Evolutionary conservation across 2,888 invertebrate genomes (phyloP), one percentile per base, ranked within the genome.

Genomic region (Agrypnus murinus): DNA sequence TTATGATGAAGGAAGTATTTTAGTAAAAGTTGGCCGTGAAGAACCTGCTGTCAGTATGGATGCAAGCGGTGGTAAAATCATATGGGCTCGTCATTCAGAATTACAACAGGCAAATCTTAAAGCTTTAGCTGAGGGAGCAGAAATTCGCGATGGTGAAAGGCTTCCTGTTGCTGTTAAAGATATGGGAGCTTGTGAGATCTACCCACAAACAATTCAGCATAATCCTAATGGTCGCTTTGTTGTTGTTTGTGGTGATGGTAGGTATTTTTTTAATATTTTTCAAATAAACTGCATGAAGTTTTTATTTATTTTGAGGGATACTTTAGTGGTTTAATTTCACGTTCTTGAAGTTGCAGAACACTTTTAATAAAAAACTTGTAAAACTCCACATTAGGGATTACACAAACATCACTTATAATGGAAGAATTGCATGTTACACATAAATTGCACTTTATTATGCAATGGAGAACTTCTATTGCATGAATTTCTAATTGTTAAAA

Each of bases 11-110:
- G 97, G 97, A n/a, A 95, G 95, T 76, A 95, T 98, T 73, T 93
- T 97, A 88, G 93, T 98, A 6, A 97, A 96, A 85, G 92, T 96
- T n/a, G 99, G 99, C 0, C 90, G 99, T 43, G 99, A 99, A 84
- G 99, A 99, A 84, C 99, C 99, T 0, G 99, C 99, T 0, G 97
- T 98, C 82, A 98, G 98, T 0, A 99, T 99, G 99, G 99, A 99
- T 85, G 94, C 95, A 0, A 93, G 94, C 80, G 99, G 99, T 25
- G 98, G 99, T 5, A 99, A 99, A 87, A 98, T 99, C 71, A 94
- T 99, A 68, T 99, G 98, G 98, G 99, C 99, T 0, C 94, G 94
- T 81, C 99, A 99, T 85, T 97, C 97, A 0, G 99, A 99, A 87
- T 92, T 99, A 84, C 99, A 99, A 84, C 99, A 99, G 85, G 96